Base-by-base conservation (phyloP, 2,797 vertebrate genomes). In the Diplodus sargus region DNA sequence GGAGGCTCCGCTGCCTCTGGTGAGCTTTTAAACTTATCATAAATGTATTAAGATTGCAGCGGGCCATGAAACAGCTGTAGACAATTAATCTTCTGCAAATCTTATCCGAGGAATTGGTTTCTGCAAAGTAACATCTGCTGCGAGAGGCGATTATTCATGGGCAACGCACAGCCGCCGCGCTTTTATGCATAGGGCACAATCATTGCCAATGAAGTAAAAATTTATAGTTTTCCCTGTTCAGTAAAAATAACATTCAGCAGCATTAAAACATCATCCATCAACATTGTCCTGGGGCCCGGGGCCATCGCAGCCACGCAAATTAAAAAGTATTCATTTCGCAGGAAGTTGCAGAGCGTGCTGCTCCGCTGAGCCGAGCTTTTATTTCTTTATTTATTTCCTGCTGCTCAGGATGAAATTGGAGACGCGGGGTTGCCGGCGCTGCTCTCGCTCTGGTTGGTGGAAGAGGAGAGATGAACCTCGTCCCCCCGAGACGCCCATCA, bases 201-300 rank as follows among this genome's bases (percentile, higher is more conserved):
- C 97, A 96, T 95, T 95, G 97, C 95, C 97, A 98, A 98, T 97
- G 97, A 97, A 98, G 97, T 97, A 95, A 96, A 91, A 98, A 98
- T 99, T 97, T 97, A 99, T 97, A 95, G 97, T 98, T 98, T 97
- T 98, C 95, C 96, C 96, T 96, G 97, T 97, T 98, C 97, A 95
- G 97, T 98, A 97, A 97, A 98, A 99, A 98, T 98, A 98, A 98
- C 97, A 99, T 98, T 98, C 96, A 90, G 97, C 96, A 96, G 97
- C 97, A 99, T 99, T 99, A 99, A 99, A 99, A 98, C 96, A 96
- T 97, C 98, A 99, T 99, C 98, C 97, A 98, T 99, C 98, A 98
- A 96, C 96, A 96, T 96, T 95, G 97, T 97, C 96, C 96, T 89
- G 93, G 94, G 95, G 96, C 93, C 93, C 86, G 89, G 89, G 95